Percentiles rank a stretch among this genome's conserved stretches.
Evolutionary conservation across 2,797 vertebrate genomes (phyloP).

Genomic region (Trachurus trachurus): DNA sequence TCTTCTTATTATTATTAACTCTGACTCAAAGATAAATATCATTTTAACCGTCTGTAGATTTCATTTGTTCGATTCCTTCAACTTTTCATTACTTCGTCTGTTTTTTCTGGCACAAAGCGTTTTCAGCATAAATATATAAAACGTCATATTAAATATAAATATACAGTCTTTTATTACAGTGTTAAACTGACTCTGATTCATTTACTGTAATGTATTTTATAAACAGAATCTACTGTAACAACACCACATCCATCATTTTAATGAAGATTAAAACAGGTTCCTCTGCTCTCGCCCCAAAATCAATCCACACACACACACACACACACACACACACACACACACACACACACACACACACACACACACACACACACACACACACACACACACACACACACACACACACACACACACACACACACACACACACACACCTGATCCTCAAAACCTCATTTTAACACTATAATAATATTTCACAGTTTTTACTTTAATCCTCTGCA

Average conservation of each 20-base stretch:
- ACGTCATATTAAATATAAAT: too few species aligned
- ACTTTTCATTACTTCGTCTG: too few species aligned
- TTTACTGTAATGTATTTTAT: not conserved
- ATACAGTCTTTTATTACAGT: too few species aligned
- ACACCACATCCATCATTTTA: conserved; percentile 22
- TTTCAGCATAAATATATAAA: too few species aligned
- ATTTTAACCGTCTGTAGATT: too few species aligned
- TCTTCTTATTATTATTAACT: too few species aligned
- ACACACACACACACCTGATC: not conserved
- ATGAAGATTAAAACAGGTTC: conserved; percentile 20
- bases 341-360: too few species aligned
- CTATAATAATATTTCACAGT: conserved; percentile 1
- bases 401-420: too few species aligned
- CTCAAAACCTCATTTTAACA: not conserved
- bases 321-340: too few species aligned
- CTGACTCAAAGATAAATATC: too few species aligned
- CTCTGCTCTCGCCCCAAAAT: conserved; percentile 21
- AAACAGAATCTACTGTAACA: not conserved
- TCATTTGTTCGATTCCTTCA: too few species aligned
- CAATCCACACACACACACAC: conserved; percentile 18
- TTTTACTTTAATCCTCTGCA: not conserved
- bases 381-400: not conserved
- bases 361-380: too few species aligned
- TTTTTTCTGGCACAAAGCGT: not conserved
- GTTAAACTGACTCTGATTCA: not conserved